Base-by-base conservation (phyloP, 2,888 invertebrate genomes). In the Hirtodrosophila histrioides region DNA sequence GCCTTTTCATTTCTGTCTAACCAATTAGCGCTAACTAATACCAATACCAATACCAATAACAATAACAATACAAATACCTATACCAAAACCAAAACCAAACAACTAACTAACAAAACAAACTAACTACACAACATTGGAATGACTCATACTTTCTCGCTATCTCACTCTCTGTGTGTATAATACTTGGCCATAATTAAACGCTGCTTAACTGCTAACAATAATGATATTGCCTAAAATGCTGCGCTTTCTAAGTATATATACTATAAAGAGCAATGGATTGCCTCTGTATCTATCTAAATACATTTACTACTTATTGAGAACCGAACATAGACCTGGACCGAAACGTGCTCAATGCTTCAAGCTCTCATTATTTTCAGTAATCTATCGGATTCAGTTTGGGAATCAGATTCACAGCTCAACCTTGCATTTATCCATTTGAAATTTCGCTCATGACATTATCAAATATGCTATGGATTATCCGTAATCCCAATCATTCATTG, bases 1-100 rank as follows among this genome's bases (percentile, higher is more conserved):
- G 63, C 53, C 45, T 73, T 66, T 64, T 63, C 24, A 51, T 67
- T 68, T 68, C 51, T 41, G 43, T 56, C 54, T 50, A 51, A 56
- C 39, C 68, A 68, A 65, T 55, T 70, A 75, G 61, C 37, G 50
- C 63, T 63, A 64, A 71, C 46, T 24, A 33, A 62, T 36, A 55
- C 9, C 27, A 62, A 46, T 27, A 27, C 27, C 50, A 56, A 36
- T 44, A 31, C 43, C 29, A n/a, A 31, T 11, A 56, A 51, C 51
- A 39, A 41, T 24, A 64, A 31, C 17, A 39, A 44, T 27, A 27
- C 27, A 11, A 45, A 45, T 24, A 31, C 9, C 9, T 29, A 45
- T 10, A 31, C 31, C n/a, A n/a, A n/a, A n/a, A 44, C n/a, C n/a
- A 24, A 11, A 4, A 44, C 12, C 9, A 24, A 10, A 5, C 6